A percentile compares a stretch with the other conserved stretches of the same genome.
Evolutionary conservation across 2,113 vertebrate genomes (phyloP).

Genomic region (Silurus glanis): DNA sequence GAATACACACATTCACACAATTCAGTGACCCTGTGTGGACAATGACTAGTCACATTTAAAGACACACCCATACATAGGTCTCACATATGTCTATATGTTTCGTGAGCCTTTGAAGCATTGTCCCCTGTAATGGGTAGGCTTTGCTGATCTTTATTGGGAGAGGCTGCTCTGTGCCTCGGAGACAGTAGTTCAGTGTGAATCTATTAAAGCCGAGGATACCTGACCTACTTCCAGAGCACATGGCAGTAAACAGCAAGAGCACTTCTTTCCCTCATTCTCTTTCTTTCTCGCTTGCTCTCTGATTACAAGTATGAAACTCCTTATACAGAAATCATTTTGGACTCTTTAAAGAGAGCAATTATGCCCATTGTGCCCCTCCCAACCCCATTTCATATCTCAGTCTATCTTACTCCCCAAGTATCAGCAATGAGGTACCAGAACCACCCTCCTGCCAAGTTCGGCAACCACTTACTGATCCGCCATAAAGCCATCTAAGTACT

Average conservation of each 20-base stretch:
- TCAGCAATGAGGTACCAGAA: slow-evolving; percentile 14
- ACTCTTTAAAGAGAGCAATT: slow-evolving; percentile 32
- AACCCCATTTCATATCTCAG: neutral
- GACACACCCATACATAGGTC: slow-evolving; percentile 36
- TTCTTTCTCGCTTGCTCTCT: neutral
- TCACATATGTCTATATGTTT: slow-evolving; percentile 9
- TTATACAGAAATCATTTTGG: slow-evolving; percentile 18
- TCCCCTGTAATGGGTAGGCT: slow-evolving; percentile 5
- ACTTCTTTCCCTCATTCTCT: neutral
- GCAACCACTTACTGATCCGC: slow-evolving; percentile 25
- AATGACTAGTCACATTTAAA: slow-evolving; percentile 25
- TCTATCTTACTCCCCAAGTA: neutral
- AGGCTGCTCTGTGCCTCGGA: slow-evolving; percentile 38
- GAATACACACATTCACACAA: neutral
- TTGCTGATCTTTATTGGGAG: slow-evolving; percentile 34
- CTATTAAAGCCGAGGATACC: slow-evolving; percentile 51
- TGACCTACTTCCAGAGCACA: slow-evolving; percentile 52
- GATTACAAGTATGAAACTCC: neutral
- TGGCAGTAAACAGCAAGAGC: slow-evolving; percentile 31
- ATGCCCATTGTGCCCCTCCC: slow-evolving; percentile 5
- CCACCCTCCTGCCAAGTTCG: slow-evolving; percentile 17
- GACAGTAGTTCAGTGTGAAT: slow-evolving; percentile 46
- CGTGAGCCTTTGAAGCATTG: neutral
- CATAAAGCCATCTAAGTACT: neutral
- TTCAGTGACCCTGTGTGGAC: neutral